These are phyloP conservation scores for Sebastes melanostomus DNA, from an alignment of 2,797 vertebrate genomes.

Conservation along the genomic window DNA sequence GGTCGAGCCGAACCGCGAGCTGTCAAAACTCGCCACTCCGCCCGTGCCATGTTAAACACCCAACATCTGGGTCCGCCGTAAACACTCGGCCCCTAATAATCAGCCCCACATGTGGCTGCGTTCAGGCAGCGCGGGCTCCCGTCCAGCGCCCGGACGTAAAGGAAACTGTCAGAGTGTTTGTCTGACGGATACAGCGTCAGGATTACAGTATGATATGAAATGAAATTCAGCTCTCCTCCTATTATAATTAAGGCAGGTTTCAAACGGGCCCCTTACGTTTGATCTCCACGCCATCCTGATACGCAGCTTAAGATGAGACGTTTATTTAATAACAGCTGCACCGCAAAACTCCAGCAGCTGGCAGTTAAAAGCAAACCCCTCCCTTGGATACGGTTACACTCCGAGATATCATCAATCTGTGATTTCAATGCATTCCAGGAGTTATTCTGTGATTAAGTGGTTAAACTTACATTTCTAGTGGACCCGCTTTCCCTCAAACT, in stretches of 20 bases:
- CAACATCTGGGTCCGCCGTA: slow-evolving; percentile 75
- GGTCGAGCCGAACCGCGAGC: slow-evolving; percentile 58
- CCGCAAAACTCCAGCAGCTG: slow-evolving; percentile 70
- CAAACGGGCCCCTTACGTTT: slow-evolving; percentile 52
- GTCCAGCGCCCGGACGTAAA: slow-evolving; percentile 43
- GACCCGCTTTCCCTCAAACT: slow-evolving; percentile 10
- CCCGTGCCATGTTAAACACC: slow-evolving; percentile 75
- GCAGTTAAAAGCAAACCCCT: slow-evolving; percentile 68
- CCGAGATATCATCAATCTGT: slow-evolving; percentile 65
- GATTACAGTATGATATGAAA: slow-evolving; percentile 73
- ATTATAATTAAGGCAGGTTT: slow-evolving; percentile 75
- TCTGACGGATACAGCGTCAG: slow-evolving; percentile 68
- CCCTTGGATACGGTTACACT: slow-evolving; percentile 61
- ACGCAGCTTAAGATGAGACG: slow-evolving; percentile 61
- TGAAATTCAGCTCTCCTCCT: slow-evolving; percentile 64
- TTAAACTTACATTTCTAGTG: slow-evolving; percentile 17
- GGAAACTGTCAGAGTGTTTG: slow-evolving; percentile 59
- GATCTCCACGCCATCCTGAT: slow-evolving; percentile 60
- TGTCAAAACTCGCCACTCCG: slow-evolving; percentile 60
- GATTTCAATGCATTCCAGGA: slow-evolving; percentile 63
- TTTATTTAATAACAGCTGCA: slow-evolving; percentile 77
- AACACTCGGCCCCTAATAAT: slow-evolving; percentile 70
- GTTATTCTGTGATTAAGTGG: slow-evolving; percentile 42
- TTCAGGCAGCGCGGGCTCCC: slow-evolving; percentile 43
- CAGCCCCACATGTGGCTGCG: slow-evolving; percentile 70